phyloP scores from a whole-genome alignment of 2,888 invertebrate genomes.

The Drosophila vallismaia region DNA sequence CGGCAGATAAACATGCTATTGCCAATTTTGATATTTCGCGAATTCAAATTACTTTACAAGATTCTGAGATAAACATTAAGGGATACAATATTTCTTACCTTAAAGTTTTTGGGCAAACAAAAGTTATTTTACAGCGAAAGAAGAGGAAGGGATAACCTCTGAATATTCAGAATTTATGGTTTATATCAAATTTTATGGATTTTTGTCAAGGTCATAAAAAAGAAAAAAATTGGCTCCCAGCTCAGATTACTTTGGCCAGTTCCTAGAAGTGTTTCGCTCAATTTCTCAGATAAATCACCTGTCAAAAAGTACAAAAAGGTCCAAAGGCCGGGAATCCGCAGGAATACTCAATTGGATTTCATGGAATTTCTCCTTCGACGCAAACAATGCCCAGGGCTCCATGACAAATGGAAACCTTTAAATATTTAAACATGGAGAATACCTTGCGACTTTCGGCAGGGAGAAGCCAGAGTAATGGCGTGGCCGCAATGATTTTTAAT shows the following conservation, averaged over 20 bases:
- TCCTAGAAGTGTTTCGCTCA: constrained; percentile 8
- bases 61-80: neutral
- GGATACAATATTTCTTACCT: neutral
- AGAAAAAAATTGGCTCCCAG: neutral
- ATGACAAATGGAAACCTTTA: constrained; percentile 54
- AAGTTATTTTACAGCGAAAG: too few relatives aligned
- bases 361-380: neutral
- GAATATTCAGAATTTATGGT: too few relatives aligned
- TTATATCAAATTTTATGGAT: neutral
- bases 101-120: neutral
- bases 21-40: constrained; percentile 19
- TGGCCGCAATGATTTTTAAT: constrained; percentile 53
- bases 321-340: neutral
- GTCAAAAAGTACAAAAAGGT: constrained; percentile 8
- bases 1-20: constrained; percentile 48
- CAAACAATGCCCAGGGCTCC: constrained; percentile 23
- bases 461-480: neutral
- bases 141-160: too few relatives aligned
- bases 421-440: constrained; percentile 63
- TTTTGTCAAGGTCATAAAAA: neutral
- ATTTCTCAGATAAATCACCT: constrained; percentile 21
- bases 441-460: constrained; percentile 2
- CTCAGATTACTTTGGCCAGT: constrained; percentile 25
- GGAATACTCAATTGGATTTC: constrained; percentile 11
- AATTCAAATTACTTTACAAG: constrained; percentile 28